These are phyloP conservation scores for Homarus gammarus DNA, from an alignment of 2,888 invertebrate species.

Conservation along the genomic window DNA sequence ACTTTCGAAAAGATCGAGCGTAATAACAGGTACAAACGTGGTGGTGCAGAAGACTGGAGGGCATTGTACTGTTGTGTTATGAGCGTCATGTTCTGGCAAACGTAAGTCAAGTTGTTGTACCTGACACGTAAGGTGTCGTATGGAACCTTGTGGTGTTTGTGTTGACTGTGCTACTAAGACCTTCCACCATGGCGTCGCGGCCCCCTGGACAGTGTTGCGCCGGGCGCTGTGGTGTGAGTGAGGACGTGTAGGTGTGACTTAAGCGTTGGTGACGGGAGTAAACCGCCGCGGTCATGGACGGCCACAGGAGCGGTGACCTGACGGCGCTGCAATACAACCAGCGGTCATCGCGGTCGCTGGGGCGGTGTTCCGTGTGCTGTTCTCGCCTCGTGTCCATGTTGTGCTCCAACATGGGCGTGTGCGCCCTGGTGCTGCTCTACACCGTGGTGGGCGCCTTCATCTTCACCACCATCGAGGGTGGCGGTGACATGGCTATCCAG, in stretches of 20 bases:
- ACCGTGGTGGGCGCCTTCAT: slow-evolving; percentile 94
- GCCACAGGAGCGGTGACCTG: slow-evolving; percentile 39
- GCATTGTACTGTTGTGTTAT: too few species aligned
- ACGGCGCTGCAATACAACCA: slow-evolving; percentile 51
- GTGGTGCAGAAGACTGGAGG: too few species aligned
- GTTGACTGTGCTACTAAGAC: too few species aligned
- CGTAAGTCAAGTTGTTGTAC: too few species aligned
- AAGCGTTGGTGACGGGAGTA: background rate
- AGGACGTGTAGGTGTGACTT: background rate
- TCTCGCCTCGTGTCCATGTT: slow-evolving; percentile 61
- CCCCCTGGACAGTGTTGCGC: background rate
- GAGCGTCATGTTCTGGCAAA: too few species aligned
- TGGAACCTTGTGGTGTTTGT: too few species aligned
- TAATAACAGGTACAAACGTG: too few species aligned
- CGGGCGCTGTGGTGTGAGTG: background rate
- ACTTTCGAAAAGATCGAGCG: too few species aligned
- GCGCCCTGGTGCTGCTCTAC: slow-evolving; percentile 93
- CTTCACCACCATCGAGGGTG: slow-evolving; percentile 91
- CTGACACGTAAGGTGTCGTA: too few species aligned
- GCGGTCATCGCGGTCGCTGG: slow-evolving; percentile 34
- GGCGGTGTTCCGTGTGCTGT: slow-evolving; percentile 69
- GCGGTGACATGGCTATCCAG: slow-evolving; percentile 74
- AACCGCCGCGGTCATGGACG: background rate
- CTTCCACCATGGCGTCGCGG: background rate
- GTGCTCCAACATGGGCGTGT: slow-evolving; percentile 90